Evolutionary conservation across 2,797 vertebrate species (phyloP), one percentile per base, ranked within the genome.

Genomic region (Enteromius viviparus): DNA sequence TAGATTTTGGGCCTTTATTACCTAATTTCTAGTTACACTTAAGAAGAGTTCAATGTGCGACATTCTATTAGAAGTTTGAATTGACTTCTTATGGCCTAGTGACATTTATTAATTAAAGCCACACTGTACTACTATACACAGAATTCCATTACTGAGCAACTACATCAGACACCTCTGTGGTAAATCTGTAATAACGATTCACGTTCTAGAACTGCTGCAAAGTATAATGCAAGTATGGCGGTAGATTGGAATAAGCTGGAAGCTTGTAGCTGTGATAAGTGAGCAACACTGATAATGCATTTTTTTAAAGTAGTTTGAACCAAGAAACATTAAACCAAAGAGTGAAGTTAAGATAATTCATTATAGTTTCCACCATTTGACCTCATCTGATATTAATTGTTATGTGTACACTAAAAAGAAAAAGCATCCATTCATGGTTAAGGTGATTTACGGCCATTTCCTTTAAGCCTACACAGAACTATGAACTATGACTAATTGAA

Each of bases 1-100:
- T 74, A 4, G 68, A 84, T 82, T 78, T 77, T 47, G 62, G 78
- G 68, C 64, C 60, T 60, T 71, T 69, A 85, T 80, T 81, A 81
- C 42, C 80, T 37, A 68, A 74, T 55, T 60, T 40, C 65, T 9
- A 29, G 19, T 11, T 77, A 71, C 76, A 77, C 45, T 26, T 34
- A 6, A 34, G 26, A 66, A 78, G 19, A 42, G 60, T 66, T 66
- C 8, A 34, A 34, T 76, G 45, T 66, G 19, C 1, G 5, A 10
- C 68, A 62, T 37, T 60, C 37, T 70, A 45, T 70, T 58, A 7
- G 4, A 66, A n/a, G 45, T 68, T 76, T 51, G 19, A 42, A 77
- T 70, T 60, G 12, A 78, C 29, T 74, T 62, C 14, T 69, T 47
- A 6, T 21, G n/a, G 51, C 65, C 29, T 34, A 14, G 6, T 71